Base-by-base conservation (phyloP, 2,797 vertebrate genomes). In the Aselliscus stoliczkanus region DNA sequence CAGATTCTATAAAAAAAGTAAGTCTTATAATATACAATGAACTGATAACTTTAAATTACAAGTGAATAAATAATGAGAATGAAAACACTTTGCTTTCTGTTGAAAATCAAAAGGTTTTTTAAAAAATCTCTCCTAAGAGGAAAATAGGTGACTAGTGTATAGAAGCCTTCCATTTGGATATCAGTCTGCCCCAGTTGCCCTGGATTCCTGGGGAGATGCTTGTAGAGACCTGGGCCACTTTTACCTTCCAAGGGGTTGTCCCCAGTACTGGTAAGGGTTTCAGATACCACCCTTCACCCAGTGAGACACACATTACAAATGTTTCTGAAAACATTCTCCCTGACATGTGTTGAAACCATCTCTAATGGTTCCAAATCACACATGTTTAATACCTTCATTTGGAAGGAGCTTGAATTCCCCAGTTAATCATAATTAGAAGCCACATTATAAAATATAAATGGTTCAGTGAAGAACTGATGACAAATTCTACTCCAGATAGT, bases 391-490 rank as follows among this genome's bases (percentile, higher is more conserved):
- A 92, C 9, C 56, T 90, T 93, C 20, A 44, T 75, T 56, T 92
- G n/a, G 17, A 83, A 60, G 58, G 44, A 65, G 34, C 4, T 42
- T 47, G n/a, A 65, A 69, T 83, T 87, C 23, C 3, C 34, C 25
- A 75, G 21, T 42, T 75, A 93, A 87, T 50, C 44, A 27, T 58
- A 89, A 70, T 44, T 60, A 42, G 31, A 92, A 44, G 47, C 2
- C 42, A 67, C 15, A 18, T 86, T 70, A 47, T 79, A 54, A 62
- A 77, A 87, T 15, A 44, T n/a, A 90, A 83, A 91, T 62, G 1
- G 47, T 56, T 93, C n/a, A n/a, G 21, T 90, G 52, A 95, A 88
- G 79, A 88, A 93, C 10, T 81, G 89, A 83, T 67, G 29, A 34
- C 25, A 81, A 77, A 37, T 87, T 93, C 17, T 60, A 81, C 58